A percentile compares a stretch with the other conserved stretches of the same genome.
These are phyloP conservation scores for Tinea trinotella DNA, from an alignment of 2,888 invertebrate species.

Conservation along the genomic window DNA sequence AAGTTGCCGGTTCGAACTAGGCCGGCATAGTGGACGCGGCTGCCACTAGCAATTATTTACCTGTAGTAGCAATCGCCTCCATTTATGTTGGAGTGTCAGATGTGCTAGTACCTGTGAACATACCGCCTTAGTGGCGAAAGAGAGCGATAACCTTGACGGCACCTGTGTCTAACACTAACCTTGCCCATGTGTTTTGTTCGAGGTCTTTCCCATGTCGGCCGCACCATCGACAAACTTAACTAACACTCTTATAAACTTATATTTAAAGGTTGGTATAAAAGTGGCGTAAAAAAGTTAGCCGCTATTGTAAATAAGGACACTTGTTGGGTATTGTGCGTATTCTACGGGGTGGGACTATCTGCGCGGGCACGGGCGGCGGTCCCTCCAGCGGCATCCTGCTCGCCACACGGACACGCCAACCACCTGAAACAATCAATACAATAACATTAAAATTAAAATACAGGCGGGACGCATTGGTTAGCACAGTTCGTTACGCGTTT, in stretches of 20 bases:
- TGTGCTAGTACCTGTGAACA: neutral
- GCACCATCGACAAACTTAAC: slow-evolving; percentile 63
- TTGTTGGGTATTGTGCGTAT: slow-evolving; percentile 59
- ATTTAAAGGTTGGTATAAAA: slow-evolving; percentile 66
- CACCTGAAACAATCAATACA: slow-evolving; percentile 63
- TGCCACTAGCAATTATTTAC: too few species aligned
- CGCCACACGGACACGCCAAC: slow-evolving; percentile 28
- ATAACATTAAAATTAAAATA: too few species aligned
- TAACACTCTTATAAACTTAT: slow-evolving; percentile 58
- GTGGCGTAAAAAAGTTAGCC: slow-evolving; percentile 65
- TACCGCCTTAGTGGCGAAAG: slow-evolving; percentile 15
- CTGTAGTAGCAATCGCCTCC: too few species aligned
- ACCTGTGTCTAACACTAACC: slow-evolving; percentile 54
- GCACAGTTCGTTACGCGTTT: too few species aligned
- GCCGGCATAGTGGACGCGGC: too few species aligned
- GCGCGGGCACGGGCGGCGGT: slow-evolving; percentile 57
- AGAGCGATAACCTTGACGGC: slow-evolving; percentile 34
- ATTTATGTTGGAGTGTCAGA: too few species aligned
- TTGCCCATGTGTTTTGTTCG: slow-evolving; percentile 73
- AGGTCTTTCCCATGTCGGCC: slow-evolving; percentile 74
- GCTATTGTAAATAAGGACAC: slow-evolving; percentile 66
- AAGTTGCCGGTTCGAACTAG: too few species aligned
- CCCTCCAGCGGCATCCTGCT: slow-evolving; percentile 71
- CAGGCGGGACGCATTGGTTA: too few species aligned
- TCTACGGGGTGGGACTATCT: slow-evolving; percentile 56